Evolutionary conservation across 2,113 vertebrate genomes (phyloP), one percentile per base, ranked within the genome.

Genomic region (Halcyon malimbica): DNA sequence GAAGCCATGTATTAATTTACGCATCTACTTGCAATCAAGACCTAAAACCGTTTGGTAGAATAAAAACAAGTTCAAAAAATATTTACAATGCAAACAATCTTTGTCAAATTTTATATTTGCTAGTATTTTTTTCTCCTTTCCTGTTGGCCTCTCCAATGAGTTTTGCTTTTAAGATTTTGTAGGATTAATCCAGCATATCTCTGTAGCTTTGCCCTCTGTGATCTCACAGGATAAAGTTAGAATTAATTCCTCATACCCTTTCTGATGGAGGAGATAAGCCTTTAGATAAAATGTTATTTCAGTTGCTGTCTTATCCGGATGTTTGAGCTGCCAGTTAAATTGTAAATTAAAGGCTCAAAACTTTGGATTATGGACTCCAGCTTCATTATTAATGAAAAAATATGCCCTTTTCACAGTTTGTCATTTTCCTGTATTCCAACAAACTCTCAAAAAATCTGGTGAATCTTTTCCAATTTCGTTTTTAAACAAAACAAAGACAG

Each of bases 211-310:
- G 59, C 93, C 80, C 92, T 94, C 89, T 97, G 88, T 96, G 96
- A 98, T 97, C 97, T 97, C 84, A 78, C 50, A 90, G 94, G 95
- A 97, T 96, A 97, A 96, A 96, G 80, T 97, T 96, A 93, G 96
- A 98, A 98, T 98, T 98, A 97, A 98, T 98, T 98, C 97, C 96
- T 95, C 79, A 93, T 95, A 97, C 96, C 96, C 97, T 95, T 98
- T 98, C 97, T 98, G 98, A 98, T 98, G 95, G 87, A 98, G 95
- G 95, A 94, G 98, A 98, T 98, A 98, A 98, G 97, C 96, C 92
- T 92, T 92, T 97, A 97, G 97, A 97, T 97, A 97, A 97, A 98
- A 97, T 97, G 93, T 95, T 97, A 94, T 97, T 97, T 96, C 97
- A 97, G 97, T 97, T 97, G 97, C 94, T 96, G 88, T 95, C 87